Percentiles rank a stretch among this genome's conserved stretches.
Conservation (phyloP, 1,140 invertebrate genomes). For the Anoplophora glabripennis region DNA sequence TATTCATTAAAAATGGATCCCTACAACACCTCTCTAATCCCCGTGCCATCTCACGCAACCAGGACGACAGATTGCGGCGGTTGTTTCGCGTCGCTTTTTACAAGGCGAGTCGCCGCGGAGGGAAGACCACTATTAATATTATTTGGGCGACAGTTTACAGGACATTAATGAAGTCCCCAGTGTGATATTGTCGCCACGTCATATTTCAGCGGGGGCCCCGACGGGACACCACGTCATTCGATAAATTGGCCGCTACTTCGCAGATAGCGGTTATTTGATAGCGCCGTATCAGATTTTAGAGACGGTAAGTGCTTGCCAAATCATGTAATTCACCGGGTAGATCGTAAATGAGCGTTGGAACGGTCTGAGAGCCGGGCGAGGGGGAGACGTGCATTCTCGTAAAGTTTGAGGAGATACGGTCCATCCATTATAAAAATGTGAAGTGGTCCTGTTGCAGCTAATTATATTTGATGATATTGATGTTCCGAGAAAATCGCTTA, state of each 20-base stretch:
- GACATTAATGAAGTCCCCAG: conserved; percentile 51
- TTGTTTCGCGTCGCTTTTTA: background rate
- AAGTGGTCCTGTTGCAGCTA: too few species aligned
- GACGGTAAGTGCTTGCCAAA: conserved; percentile 2
- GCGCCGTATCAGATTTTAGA: conserved; percentile 11
- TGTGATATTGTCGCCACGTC: conserved; percentile 49
- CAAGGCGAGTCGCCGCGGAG: background rate
- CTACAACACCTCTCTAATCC: conserved; percentile 8
- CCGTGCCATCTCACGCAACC: background rate
- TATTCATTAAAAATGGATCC: conserved; percentile 15
- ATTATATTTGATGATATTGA: too few species aligned
- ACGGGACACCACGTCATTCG: conserved; percentile 37
- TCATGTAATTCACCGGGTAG: background rate
- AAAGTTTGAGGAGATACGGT: too few species aligned
- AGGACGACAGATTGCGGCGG: conserved; percentile 12
- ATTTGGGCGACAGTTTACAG: conserved; percentile 49
- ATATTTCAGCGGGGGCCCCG: conserved; percentile 44
- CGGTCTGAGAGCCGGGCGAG: too few species aligned
- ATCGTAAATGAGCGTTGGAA: too few species aligned
- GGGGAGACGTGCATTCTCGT: too few species aligned
- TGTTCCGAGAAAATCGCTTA: too few species aligned
- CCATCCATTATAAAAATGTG: too few species aligned
- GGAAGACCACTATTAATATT: conserved; percentile 49
- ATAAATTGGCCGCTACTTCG: conserved; percentile 43
- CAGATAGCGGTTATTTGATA: conserved; percentile 28